phyloP scores from a whole-genome alignment of 2,888 invertebrate species.

The Acanthosepion pharaonis region DNA sequence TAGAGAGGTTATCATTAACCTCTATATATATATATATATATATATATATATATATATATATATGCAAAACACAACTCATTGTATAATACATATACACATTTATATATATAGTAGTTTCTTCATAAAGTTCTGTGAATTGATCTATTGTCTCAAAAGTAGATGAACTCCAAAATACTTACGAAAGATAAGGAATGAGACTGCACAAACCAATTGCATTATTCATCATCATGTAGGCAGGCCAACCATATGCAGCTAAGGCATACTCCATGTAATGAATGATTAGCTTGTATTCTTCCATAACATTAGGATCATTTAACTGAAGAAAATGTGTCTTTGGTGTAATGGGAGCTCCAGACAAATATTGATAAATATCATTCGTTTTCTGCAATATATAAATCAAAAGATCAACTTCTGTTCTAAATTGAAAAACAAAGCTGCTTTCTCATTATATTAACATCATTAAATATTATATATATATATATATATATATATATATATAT shows the following conservation, averaged over 20 bases:
- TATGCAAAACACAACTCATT: neutral
- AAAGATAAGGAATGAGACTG: constrained; percentile 82
- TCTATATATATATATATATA: neutral
- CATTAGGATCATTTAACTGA: constrained; percentile 82
- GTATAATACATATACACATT: neutral
- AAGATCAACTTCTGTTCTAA: neutral
- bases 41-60: neutral
- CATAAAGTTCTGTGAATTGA: neutral
- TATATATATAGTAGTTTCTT: neutral
- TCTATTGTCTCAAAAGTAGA: neutral
- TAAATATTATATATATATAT: too few relatives aligned
- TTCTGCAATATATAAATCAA: constrained; percentile 76
- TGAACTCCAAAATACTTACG: constrained; percentile 74
- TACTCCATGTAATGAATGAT: constrained; percentile 86
- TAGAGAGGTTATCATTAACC: too few relatives aligned
- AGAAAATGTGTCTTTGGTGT: constrained; percentile 87
- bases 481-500: too few relatives aligned
- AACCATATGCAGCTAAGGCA: constrained; percentile 89
- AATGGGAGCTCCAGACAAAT: constrained; percentile 87
- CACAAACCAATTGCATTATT: constrained; percentile 83
- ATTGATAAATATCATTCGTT: constrained; percentile 88
- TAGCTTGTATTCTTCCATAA: constrained; percentile 71
- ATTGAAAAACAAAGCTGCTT: neutral
- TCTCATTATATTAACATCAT: constrained; percentile 34
- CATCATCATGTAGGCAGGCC: constrained; percentile 88